Percentiles rank a stretch among this genome's conserved stretches.
These are phyloP conservation scores for Parnassius orleans DNA, from an alignment of 2,888 invertebrate genomes.

Conservation along the genomic window DNA sequence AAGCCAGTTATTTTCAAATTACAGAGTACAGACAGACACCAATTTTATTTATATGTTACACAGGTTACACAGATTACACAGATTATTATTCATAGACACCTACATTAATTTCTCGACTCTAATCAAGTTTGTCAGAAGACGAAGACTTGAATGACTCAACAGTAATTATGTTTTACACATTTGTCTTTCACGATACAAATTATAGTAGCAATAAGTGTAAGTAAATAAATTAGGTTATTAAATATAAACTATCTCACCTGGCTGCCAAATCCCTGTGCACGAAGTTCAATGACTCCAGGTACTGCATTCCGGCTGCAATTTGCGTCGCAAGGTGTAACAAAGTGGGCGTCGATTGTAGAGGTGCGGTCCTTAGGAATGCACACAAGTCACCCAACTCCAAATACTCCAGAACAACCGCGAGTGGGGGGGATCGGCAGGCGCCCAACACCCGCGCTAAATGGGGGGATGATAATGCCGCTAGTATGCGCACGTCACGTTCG, in stretches of 20 bases:
- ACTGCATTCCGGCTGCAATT: slow-evolving; percentile 94
- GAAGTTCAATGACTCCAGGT: slow-evolving; percentile 92
- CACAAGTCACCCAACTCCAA: slow-evolving; percentile 90
- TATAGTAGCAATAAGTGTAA: too few relatives aligned
- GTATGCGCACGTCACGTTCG: slow-evolving; percentile 91
- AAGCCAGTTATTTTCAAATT: too few relatives aligned
- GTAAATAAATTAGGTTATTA: too few relatives aligned
- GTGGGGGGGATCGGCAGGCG: slow-evolving; percentile 87
- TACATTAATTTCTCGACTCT: too few relatives aligned
- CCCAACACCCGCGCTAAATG: slow-evolving; percentile 89
- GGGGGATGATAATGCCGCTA: slow-evolving; percentile 90
- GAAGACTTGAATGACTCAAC: too few relatives aligned
- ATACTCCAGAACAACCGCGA: slow-evolving; percentile 92
- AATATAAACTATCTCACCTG: slow-evolving; percentile 66
- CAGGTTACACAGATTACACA: too few relatives aligned
- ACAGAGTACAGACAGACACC: too few relatives aligned
- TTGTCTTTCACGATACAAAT: too few relatives aligned
- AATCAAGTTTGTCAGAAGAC: too few relatives aligned
- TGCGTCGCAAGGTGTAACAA: slow-evolving; percentile 91
- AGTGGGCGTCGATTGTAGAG: slow-evolving; percentile 84
- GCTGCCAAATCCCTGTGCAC: slow-evolving; percentile 95
- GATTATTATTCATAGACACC: too few relatives aligned
- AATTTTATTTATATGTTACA: too few relatives aligned
- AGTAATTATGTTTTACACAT: too few relatives aligned
- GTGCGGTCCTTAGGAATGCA: slow-evolving; percentile 87